Evolutionary conservation across 1,140 invertebrate genomes (phyloP).

Genomic region (Phymastichus coffea): DNA sequence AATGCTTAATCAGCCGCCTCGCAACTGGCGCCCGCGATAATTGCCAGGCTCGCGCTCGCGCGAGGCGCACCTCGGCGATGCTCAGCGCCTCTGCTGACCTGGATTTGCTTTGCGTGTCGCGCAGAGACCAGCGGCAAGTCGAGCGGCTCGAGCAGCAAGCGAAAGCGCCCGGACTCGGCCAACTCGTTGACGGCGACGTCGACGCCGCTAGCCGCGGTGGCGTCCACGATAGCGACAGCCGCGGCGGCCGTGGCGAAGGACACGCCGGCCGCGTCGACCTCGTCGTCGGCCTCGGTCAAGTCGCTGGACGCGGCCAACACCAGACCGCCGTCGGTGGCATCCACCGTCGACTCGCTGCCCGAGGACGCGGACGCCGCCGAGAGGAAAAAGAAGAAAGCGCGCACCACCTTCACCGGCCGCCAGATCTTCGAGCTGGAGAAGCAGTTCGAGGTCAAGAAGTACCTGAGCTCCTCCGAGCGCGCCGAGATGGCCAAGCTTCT

Average conservation of each 20-base stretch:
- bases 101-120: neutral
- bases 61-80: too few species aligned
- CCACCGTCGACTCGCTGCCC: neutral
- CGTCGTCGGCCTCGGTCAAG: neutral
- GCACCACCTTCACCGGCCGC: slow-evolving; percentile 91
- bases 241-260: neutral
- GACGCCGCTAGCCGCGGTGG: neutral
- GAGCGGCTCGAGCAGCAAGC: slow-evolving; percentile 1
- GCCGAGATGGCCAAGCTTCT: slow-evolving; percentile 91
- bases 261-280: neutral
- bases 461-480: slow-evolving; percentile 91
- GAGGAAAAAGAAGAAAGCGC: slow-evolving; percentile 87
- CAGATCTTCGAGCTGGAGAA: slow-evolving; percentile 96
- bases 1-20: neutral
- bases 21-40: too few species aligned
- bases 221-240: neutral
- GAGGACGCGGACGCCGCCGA: slow-evolving; percentile 62
- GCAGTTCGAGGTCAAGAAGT: slow-evolving; percentile 95
- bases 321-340: neutral
- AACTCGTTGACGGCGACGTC: neutral
- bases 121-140: neutral
- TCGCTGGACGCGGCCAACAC: neutral
- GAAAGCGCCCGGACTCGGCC: slow-evolving; percentile 3
- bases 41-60: too few species aligned
- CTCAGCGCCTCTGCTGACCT: too few species aligned